Evolutionary conservation across 2,797 vertebrate species (phyloP).

Genomic region (Glossophaga mutica): DNA sequence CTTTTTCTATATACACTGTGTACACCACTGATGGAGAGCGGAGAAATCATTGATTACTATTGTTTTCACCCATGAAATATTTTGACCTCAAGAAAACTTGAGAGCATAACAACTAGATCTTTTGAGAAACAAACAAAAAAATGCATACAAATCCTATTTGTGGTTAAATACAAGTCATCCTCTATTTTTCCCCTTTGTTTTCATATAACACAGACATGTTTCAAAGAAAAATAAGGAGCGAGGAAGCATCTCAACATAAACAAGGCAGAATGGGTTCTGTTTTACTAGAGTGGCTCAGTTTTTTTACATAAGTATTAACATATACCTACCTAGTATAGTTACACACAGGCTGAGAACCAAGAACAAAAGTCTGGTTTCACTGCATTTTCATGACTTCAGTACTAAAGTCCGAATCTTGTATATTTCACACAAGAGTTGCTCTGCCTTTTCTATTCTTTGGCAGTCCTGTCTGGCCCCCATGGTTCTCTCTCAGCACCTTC

Average conservation of each 20-base stretch:
- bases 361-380: not conserved
- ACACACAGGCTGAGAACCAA: not conserved
- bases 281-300: not conserved
- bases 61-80: constrained; percentile 26
- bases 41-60: not conserved
- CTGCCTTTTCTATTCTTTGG: not conserved
- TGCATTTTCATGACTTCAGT: not conserved
- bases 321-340: not conserved
- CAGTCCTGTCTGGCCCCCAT: not conserved
- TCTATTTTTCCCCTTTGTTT: constrained; percentile 48
- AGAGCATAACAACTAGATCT: constrained; percentile 1
- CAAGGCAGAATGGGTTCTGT: not conserved
- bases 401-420: constrained; percentile 8
- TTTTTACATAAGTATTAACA: not conserved
- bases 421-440: constrained; percentile 23
- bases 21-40: not conserved
- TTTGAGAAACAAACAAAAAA: not conserved
- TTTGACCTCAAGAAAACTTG: constrained; percentile 48
- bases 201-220: not conserved
- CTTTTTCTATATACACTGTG: not conserved
- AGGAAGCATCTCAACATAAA: constrained; percentile 23
- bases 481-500: not conserved
- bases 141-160: constrained; percentile 10
- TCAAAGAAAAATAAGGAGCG: constrained; percentile 46
- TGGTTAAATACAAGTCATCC: not conserved